These are phyloP conservation scores for Chamaetylas fuelleborni DNA, from an alignment of 2,113 vertebrate species.

Conservation along the genomic window DNA sequence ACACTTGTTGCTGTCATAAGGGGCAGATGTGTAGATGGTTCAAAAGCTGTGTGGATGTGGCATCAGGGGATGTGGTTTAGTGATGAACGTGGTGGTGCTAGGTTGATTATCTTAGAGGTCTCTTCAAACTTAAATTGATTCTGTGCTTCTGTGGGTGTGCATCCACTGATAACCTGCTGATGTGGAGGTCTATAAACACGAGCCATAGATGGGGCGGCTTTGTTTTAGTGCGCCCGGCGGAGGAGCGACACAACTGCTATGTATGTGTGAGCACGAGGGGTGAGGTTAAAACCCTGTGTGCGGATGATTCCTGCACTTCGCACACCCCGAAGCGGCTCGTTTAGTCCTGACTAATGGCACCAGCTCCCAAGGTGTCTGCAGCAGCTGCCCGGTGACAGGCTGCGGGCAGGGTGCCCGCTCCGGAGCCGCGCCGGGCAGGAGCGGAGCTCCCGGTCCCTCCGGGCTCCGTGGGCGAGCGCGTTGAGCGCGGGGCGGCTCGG, in stretches of 20 bases:
- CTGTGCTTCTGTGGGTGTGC: neutral
- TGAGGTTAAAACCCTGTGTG: rapidly evolving
- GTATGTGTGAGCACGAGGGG: neutral
- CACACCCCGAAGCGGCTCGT: neutral
- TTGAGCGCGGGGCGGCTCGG: neutral
- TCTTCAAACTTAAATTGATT: neutral
- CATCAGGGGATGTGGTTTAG: neutral
- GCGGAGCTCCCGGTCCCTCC: neutral
- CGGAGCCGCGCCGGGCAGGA: neutral
- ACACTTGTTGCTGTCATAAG: neutral
- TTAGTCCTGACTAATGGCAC: neutral
- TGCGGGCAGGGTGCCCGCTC: neutral
- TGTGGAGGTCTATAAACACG: neutral
- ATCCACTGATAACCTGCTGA: rapidly evolving
- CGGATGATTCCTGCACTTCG: neutral
- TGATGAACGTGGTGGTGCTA: neutral
- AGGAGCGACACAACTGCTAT: neutral
- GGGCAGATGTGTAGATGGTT: too few relatives aligned
- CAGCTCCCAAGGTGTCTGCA: neutral
- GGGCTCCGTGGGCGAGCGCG: rapidly evolving
- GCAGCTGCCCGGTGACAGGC: neutral
- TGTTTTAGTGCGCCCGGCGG: neutral
- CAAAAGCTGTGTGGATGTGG: neutral
- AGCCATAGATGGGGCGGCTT: neutral
- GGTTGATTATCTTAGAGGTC: neutral